These are phyloP conservation scores for Phoenicopterus ruber DNA, from an alignment of 2,113 vertebrate species.

Conservation along the genomic window DNA sequence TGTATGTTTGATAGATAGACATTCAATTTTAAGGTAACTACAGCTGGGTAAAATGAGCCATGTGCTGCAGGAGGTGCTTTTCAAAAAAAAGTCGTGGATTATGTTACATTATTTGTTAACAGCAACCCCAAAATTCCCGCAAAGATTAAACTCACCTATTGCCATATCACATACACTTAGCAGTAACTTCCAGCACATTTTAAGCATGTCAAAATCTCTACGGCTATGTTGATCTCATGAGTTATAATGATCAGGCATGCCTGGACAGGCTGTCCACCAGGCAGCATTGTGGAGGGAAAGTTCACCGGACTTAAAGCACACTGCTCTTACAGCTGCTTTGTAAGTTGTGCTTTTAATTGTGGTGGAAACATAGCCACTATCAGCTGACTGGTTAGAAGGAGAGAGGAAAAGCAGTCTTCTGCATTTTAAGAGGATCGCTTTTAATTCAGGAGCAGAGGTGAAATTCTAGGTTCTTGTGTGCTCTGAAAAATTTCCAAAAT, in stretches of 20 bases:
- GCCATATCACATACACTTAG: background rate
- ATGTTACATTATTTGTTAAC: background rate
- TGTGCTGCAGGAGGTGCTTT: background rate
- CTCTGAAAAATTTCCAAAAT: conserved; percentile 21
- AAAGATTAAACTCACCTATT: background rate
- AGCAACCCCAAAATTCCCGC: background rate
- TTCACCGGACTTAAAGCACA: background rate
- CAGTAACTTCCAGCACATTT: background rate
- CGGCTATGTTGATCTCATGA: background rate
- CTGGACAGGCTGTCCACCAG: background rate
- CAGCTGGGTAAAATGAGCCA: background rate
- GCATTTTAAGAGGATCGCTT: background rate
- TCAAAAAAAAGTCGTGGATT: background rate
- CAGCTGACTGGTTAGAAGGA: background rate
- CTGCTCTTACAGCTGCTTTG: background rate
- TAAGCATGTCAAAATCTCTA: background rate
- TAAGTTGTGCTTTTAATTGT: background rate
- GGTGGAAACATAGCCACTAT: background rate
- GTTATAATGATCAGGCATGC: background rate
- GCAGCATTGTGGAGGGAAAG: background rate
- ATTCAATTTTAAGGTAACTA: background rate
- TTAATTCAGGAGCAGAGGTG: conserved; percentile 3
- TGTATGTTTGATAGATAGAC: background rate
- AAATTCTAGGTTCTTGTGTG: background rate
- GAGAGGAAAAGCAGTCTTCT: background rate